Evolutionary conservation across 2,888 invertebrate species (phyloP).

Genomic region (Lamproptera curius): DNA sequence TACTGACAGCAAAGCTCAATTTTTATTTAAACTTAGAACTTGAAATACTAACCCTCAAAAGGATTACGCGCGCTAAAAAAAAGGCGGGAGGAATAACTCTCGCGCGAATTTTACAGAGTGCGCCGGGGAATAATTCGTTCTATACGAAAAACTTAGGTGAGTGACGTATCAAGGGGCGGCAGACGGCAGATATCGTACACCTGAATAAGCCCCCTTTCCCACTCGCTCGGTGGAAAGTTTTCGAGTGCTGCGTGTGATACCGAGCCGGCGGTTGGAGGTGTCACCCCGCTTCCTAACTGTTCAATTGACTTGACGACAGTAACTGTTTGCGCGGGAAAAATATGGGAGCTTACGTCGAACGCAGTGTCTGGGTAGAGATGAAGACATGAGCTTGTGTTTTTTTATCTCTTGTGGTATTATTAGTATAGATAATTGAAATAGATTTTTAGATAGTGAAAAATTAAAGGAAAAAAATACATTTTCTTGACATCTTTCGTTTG

Average conservation of each 20-base stretch:
- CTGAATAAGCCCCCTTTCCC: constrained; percentile 38
- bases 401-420: no score
- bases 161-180: constrained; percentile 63
- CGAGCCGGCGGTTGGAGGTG: constrained; percentile 36
- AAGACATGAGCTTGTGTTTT: no score
- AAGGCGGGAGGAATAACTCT: constrained; percentile 32
- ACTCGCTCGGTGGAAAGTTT: constrained; percentile 54
- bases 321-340: no score
- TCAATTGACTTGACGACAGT: neutral
- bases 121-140: constrained; percentile 35
- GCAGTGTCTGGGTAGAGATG: no score
- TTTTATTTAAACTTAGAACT: no score
- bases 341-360: no score
- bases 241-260: constrained; percentile 56
- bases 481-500: no score
- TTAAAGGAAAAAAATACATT: no score
- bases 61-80: constrained; percentile 6
- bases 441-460: no score
- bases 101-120: constrained; percentile 48
- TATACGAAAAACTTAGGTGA: constrained; percentile 60
- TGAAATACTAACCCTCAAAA: no score
- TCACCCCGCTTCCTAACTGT: neutral
- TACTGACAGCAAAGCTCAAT: no score
- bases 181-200: constrained; percentile 53
- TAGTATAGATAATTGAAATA: no score